Percentiles rank a stretch among this genome's conserved stretches.
Evolutionary conservation across 1,140 invertebrate genomes (phyloP).

Genomic region (Galendromus occidentalis): DNA sequence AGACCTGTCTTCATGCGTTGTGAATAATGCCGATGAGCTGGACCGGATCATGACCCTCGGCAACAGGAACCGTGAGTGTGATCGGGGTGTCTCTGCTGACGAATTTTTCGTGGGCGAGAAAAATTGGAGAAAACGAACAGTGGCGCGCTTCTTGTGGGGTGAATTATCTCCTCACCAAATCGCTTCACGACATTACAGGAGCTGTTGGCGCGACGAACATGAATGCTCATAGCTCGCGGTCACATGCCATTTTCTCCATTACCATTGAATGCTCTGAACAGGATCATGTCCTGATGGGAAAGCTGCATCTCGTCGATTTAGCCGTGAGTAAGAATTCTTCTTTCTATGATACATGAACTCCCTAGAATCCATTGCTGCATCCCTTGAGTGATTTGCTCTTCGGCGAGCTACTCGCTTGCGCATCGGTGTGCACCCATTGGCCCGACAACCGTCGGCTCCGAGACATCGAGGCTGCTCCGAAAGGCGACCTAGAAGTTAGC

Average conservation of each 20-base stretch:
- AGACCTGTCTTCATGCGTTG: constrained; percentile 50
- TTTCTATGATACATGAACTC: not conserved
- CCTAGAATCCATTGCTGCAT: no score
- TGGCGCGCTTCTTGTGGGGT: not conserved
- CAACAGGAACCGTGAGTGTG: constrained; percentile 48
- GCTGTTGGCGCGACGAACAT: constrained; percentile 59
- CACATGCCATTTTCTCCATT: constrained; percentile 71
- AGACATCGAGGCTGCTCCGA: no score
- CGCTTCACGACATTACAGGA: constrained; percentile 27
- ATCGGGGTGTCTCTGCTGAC: not conserved
- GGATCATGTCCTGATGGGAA: constrained; percentile 47
- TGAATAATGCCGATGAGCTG: constrained; percentile 62
- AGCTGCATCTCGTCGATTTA: constrained; percentile 61
- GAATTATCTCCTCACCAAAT: not conserved
- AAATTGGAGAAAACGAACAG: not conserved
- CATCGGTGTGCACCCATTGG: no score
- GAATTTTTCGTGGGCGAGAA: not conserved
- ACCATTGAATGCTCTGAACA: constrained; percentile 57
- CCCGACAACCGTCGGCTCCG: no score
- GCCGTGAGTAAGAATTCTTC: constrained; percentile 36
- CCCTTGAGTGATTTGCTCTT: no score
- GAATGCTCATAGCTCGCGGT: constrained; percentile 62
- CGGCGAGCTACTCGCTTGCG: no score
- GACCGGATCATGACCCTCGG: constrained; percentile 54
- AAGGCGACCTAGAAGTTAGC: no score